Evolutionary conservation across 2,797 vertebrate genomes (phyloP).

Genomic region (Choloepus didactylus): DNA sequence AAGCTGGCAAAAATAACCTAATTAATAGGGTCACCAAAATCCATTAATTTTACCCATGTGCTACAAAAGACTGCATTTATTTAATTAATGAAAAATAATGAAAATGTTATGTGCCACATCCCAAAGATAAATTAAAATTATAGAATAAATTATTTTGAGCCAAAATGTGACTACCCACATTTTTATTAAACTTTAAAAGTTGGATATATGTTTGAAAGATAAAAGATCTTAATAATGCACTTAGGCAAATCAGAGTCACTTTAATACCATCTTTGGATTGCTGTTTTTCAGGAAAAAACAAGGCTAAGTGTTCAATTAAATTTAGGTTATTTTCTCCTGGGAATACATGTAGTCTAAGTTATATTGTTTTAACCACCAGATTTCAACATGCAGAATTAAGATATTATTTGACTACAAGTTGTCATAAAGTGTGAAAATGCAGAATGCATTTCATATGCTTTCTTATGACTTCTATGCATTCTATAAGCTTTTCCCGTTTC

Average conservation of each 20-base stretch:
- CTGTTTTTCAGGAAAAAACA: not conserved
- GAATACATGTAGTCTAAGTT: conserved; percentile 30
- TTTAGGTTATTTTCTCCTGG: conserved; percentile 1
- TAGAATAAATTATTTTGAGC: not conserved
- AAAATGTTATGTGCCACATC: not conserved
- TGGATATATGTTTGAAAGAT: not conserved
- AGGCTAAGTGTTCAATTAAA: conserved; percentile 22
- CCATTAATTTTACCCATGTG: not conserved
- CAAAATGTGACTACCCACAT: not conserved
- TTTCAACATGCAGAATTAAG: conserved; percentile 69
- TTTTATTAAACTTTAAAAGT: not conserved
- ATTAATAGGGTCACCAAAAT: not conserved
- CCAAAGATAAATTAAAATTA: conserved; percentile 8
- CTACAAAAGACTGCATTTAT: not conserved
- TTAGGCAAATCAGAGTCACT: not conserved
- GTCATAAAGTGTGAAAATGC: conserved; percentile 58
- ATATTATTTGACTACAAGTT: conserved; percentile 68
- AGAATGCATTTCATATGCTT: conserved; percentile 34
- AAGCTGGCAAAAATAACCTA: not conserved
- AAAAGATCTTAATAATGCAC: not conserved
- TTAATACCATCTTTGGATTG: not conserved
- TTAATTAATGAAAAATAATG: not conserved
- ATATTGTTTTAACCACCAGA: conserved; percentile 53
- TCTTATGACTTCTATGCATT: conserved; percentile 61
- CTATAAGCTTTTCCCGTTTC: conserved; percentile 32